Evolutionary conservation across 2,113 vertebrate species (phyloP), one percentile per base, ranked within the genome.

Genomic region (Pterocles gutturalis): DNA sequence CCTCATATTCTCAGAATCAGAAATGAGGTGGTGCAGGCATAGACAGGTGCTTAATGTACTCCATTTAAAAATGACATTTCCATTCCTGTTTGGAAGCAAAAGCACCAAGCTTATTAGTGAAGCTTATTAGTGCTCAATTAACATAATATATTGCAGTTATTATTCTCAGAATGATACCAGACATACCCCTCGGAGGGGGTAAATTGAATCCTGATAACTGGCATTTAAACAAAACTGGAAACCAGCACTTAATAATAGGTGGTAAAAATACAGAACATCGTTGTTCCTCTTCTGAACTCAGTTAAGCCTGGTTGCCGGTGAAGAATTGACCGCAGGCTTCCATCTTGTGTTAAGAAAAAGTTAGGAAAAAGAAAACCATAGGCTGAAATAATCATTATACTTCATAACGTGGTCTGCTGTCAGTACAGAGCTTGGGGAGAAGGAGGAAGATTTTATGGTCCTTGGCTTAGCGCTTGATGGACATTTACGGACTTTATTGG

Each of bases 201-300:
- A 97, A 97, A 97, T 97, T 97, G 96, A 90, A 96, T 97, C 46
- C 54, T 89, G 88, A 88, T 96, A 97, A 97, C 93, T 96, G 94
- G 79, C 90, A 85, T 93, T 95, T 87, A 96, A 97, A 97, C 92
- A 95, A 87, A 97, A 95, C 89, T 93, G 34, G 89, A 95, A 96
- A 90, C 60, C 53, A 83, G 28, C 89, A 86, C 87, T 97, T 96
- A 97, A 89, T 95, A 96, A 88, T 64, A 90, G 83, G 60, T 64
- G 9, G 79, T 83, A 89, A 96, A 94, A 96, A 93, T 83, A 36
- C 53, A 89, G 77, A 83, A 71, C 29, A 69, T 75, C 38, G 55
- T 87, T 86, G 14, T 54, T 87, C 29, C 49, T 88, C 53, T 77
- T 91, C 53, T 81, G 75, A 86, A 29, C 92, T 96, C 66, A 76